phyloP scores from a whole-genome alignment of 2,797 vertebrate species.

The Lemur catta region DNA sequence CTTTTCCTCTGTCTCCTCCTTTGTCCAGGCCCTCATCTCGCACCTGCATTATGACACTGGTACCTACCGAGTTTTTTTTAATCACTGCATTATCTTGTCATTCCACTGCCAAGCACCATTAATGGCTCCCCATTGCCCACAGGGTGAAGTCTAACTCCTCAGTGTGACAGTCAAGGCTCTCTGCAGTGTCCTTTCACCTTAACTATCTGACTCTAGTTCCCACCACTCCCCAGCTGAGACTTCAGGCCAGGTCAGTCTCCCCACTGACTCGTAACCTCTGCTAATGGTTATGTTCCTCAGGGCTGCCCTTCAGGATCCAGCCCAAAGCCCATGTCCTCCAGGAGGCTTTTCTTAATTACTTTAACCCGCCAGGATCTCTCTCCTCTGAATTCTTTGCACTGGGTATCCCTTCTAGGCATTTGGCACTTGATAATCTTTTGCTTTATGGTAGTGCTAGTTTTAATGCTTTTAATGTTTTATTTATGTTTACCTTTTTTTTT shows the following conservation, averaged over 20 bases:
- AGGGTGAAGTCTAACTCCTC: constrained; percentile 77
- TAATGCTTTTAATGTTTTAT: constrained; percentile 53
- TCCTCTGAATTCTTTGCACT: constrained; percentile 53
- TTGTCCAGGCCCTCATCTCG: constrained; percentile 32
- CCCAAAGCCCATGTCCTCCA: constrained; percentile 26
- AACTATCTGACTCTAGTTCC: constrained; percentile 73
- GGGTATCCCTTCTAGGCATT: constrained; percentile 50
- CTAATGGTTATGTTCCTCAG: constrained; percentile 52
- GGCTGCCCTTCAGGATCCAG: constrained; percentile 35
- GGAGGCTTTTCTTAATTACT: constrained; percentile 61
- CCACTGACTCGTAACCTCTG: constrained; percentile 67
- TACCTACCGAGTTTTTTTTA: constrained; percentile 55
- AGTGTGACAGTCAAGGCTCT: constrained; percentile 74
- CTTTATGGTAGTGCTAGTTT: constrained; percentile 53
- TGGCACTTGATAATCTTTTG: constrained; percentile 49
- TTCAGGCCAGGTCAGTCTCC: constrained; percentile 78
- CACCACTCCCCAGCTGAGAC: constrained; percentile 76
- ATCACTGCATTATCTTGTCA: constrained; percentile 69
- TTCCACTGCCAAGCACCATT: constrained; percentile 66
- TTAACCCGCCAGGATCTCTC: constrained; percentile 45
- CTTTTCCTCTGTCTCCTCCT: constrained; percentile 41
- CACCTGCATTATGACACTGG: constrained; percentile 34
- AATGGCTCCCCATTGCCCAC: constrained; percentile 74
- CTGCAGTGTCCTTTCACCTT: constrained; percentile 74
- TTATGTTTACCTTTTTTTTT: constrained; percentile 30